Percentiles rank a stretch among this genome's conserved stretches.
These are phyloP conservation scores for Chamaetylas fuelleborni DNA, from an alignment of 2,113 vertebrate species.

Conservation along the genomic window DNA sequence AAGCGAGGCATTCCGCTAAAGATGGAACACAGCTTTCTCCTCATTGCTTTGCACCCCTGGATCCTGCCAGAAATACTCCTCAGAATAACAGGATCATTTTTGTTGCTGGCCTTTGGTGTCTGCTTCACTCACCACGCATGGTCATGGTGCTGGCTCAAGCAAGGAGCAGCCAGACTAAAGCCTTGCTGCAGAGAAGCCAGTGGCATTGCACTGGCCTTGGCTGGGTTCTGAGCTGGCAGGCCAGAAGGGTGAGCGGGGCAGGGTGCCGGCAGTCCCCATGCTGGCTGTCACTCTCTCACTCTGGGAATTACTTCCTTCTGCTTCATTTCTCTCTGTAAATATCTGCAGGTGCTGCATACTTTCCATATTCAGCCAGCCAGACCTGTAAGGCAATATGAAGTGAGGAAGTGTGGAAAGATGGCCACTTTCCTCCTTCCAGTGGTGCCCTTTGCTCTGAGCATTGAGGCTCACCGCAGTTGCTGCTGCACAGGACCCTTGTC, in stretches of 20 bases:
- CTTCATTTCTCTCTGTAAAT: neutral
- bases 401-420: neutral
- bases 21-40: conserved; percentile 15
- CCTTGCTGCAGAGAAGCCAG: neutral
- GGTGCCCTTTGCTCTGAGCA: neutral
- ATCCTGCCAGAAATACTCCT: neutral
- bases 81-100: neutral
- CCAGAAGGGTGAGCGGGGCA: neutral
- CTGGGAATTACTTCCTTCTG: neutral
- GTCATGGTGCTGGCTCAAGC: neutral
- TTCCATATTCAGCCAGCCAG: neutral
- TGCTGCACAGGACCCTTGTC: neutral
- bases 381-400: neutral
- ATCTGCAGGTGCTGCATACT: neutral
- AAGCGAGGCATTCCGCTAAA: conserved; percentile 6
- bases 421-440: neutral
- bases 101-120: neutral
- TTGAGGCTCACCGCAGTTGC: neutral
- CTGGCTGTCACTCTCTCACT: neutral
- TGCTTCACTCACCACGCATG: neutral
- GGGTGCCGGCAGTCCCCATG: neutral
- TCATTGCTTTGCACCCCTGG: neutral
- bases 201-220: neutral
- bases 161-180: neutral
- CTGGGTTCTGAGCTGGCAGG: neutral